Evolutionary conservation across 37 sponge, comb jelly and placozoan species (phyloP).

Genomic region (Amphimedon queenslandica): DNA sequence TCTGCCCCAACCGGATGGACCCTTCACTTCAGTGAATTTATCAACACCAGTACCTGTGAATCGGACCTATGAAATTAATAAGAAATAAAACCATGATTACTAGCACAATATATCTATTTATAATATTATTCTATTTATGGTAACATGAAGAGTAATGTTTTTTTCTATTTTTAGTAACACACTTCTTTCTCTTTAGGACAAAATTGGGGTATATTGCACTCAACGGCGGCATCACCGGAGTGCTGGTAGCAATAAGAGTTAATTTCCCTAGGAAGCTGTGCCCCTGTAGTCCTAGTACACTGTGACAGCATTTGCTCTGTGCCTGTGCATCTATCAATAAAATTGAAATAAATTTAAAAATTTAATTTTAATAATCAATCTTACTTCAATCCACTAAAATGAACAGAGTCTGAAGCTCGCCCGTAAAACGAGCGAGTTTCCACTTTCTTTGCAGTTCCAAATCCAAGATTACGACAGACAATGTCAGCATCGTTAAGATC

Average conservation of each 20-base stretch:
- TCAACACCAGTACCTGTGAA: background rate
- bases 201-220: slow-evolving; percentile 1
- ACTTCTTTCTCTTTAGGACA: slow-evolving; percentile 20
- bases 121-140: too few relatives aligned
- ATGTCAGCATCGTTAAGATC: slow-evolving; percentile 23
- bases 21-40: slow-evolving; percentile 1
- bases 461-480: slow-evolving; percentile 33
- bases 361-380: background rate
- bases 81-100: too few relatives aligned
- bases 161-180: background rate
- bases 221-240: slow-evolving; percentile 12
- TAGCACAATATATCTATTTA: too few relatives aligned
- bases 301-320: background rate
- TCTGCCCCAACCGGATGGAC: background rate
- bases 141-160: background rate
- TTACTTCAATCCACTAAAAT: background rate
- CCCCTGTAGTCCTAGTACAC: background rate
- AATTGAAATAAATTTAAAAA: background rate
- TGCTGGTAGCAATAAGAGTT: background rate
- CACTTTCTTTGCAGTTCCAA: slow-evolving; percentile 16
- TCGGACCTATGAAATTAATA: background rate
- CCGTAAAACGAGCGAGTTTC: slow-evolving; percentile 6
- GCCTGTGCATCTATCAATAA: too few relatives aligned
- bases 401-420: slow-evolving; percentile 12
- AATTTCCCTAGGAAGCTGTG: background rate